A percentile compares a stretch with the other conserved stretches of the same genome.
These are phyloP conservation scores for Eulimnadia texana DNA, from an alignment of 1,140 invertebrate genomes.

Conservation along the genomic window DNA sequence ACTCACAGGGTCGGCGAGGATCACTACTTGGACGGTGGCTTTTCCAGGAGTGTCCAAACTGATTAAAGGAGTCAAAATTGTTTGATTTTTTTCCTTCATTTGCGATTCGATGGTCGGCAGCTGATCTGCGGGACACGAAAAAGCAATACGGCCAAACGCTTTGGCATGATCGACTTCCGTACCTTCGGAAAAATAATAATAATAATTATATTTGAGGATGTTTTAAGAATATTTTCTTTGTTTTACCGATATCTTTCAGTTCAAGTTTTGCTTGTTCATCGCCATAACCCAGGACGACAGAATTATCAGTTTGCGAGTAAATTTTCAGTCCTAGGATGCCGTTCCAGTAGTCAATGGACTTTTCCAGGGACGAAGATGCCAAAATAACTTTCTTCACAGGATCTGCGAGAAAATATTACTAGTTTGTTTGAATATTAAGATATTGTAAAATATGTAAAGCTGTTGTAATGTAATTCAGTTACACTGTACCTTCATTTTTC, in stretches of 20 bases:
- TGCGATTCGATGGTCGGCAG: constrained; percentile 57
- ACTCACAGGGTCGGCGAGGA: constrained; percentile 76
- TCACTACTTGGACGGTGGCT: constrained; percentile 87
- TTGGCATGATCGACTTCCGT: constrained; percentile 63
- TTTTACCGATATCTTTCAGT: constrained; percentile 49
- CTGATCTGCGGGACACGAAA: constrained; percentile 61
- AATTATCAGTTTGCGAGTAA: constrained; percentile 33
- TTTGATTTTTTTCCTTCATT: constrained; percentile 53
- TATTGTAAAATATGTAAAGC: not conserved
- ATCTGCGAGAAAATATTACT: constrained; percentile 38
- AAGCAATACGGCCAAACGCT: constrained; percentile 90
- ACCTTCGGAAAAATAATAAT: too few species aligned
- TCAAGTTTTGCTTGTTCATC: constrained; percentile 60
- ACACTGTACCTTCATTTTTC: constrained; percentile 45
- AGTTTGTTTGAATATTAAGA: constrained; percentile 4
- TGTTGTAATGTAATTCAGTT: constrained; percentile 6
- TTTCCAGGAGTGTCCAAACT: constrained; percentile 91
- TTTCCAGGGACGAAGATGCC: constrained; percentile 57
- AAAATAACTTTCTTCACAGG: constrained; percentile 68
- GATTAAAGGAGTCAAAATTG: constrained; percentile 72
- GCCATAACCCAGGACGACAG: constrained; percentile 44
- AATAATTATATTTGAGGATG: too few species aligned
- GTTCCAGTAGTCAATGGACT: constrained; percentile 69
- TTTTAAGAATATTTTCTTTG: too few species aligned
- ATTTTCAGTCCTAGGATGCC: constrained; percentile 57